Conservation (phyloP, 2,797 vertebrate species). For the Mus spretus region DNA sequence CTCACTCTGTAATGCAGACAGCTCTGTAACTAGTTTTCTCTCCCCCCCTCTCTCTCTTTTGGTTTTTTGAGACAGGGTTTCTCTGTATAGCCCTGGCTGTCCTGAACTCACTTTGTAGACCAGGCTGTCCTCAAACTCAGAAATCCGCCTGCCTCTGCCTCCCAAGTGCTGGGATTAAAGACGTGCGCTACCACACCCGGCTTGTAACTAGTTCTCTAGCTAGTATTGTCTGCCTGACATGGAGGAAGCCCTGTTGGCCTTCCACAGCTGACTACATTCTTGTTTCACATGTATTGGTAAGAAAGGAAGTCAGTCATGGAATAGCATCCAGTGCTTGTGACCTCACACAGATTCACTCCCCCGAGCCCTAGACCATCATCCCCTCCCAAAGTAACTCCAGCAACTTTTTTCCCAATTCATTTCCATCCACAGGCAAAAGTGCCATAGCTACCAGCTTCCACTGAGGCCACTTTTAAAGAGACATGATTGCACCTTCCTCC, state of each 20-base stretch:
- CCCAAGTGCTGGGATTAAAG: no score
- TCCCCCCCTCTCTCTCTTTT: no score
- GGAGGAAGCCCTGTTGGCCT: not conserved
- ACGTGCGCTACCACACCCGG: no score
- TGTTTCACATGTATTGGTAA: not conserved
- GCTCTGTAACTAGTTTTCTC: not conserved
- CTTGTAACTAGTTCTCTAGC: not conserved
- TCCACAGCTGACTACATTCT: not conserved
- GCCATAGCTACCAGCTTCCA: not conserved
- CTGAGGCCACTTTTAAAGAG: not conserved
- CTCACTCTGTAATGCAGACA: not conserved
- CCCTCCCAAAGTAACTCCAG: not conserved
- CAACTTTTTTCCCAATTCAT: not conserved
- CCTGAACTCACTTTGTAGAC: no score
- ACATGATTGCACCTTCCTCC: not conserved
- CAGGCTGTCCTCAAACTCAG: no score
- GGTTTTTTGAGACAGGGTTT: no score
- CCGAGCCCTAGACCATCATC: not conserved
- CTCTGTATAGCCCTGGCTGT: no score
- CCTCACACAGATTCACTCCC: not conserved
- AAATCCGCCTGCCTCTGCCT: no score
- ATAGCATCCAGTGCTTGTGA: accelerated
- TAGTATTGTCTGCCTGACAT: not conserved
- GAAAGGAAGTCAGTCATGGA: not conserved
- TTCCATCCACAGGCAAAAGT: not conserved